These are phyloP conservation scores for Sebastes iracundus DNA, from an alignment of 2,797 vertebrate species.

Conservation along the genomic window DNA sequence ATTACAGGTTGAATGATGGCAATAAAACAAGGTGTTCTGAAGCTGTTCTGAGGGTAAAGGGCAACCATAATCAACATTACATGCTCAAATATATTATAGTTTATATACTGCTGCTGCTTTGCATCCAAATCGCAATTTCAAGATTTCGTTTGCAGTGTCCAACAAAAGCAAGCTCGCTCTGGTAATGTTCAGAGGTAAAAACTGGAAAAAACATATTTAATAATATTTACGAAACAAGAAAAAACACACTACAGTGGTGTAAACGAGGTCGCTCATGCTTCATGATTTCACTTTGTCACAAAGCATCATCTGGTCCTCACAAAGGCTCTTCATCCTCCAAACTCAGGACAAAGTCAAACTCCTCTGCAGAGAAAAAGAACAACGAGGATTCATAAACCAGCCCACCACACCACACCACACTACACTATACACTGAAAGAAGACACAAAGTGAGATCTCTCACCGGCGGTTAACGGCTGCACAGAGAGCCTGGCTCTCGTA, in stretches of 20 bases:
- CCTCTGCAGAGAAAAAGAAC: conserved; percentile 80
- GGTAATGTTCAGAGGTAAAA: background rate
- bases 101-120: background rate
- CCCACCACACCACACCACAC: fast-evolving
- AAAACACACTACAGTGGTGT: background rate
- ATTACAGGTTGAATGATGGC: background rate
- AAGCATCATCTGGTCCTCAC: conserved; percentile 39
- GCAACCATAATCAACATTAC: background rate
- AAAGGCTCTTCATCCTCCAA: conserved; percentile 87
- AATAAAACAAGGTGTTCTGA: background rate
- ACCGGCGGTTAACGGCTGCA: conserved; percentile 92
- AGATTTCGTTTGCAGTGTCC: background rate
- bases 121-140: background rate
- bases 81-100: background rate
- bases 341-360: conserved; percentile 93
- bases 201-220: background rate
- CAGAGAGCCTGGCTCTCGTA: conserved; percentile 89
- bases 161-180: background rate
- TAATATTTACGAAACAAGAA: conserved; percentile 6
- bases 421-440: background rate
- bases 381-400: background rate
- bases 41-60: background rate
- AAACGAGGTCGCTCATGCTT: background rate
- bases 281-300: background rate
- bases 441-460: background rate